phyloP scores from a whole-genome alignment of 92 coral and sea anemone species.

The Siderastrea siderea region DNA sequence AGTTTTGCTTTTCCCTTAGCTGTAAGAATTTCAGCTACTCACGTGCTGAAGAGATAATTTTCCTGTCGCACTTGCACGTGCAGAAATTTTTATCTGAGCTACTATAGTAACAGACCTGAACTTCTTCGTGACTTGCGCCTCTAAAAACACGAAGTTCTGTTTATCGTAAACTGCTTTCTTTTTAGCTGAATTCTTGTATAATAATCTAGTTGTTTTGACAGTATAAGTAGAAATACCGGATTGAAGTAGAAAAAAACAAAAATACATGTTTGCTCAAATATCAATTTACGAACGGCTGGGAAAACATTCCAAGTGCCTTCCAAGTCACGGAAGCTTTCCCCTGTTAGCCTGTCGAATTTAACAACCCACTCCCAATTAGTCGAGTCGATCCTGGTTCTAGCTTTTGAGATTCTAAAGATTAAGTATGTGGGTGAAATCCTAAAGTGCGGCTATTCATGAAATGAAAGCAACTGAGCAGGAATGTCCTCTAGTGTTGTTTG shows the following conservation, averaged over 20 bases:
- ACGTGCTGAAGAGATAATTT: not conserved
- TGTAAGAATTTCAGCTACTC: not conserved
- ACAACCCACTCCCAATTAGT: too few relatives aligned
- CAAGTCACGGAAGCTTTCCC: not conserved
- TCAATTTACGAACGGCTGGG: not conserved
- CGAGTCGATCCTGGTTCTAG: not conserved
- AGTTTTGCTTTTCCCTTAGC: not conserved
- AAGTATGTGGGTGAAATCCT: too few relatives aligned
- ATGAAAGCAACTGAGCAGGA: not conserved
- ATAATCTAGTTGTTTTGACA: not conserved
- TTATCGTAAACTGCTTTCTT: not conserved
- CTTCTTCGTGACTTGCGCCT: not conserved
- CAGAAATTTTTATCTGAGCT: not conserved
- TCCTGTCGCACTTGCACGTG: not conserved
- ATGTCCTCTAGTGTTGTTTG: not conserved
- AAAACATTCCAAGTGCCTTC: slow-evolving; percentile 9
- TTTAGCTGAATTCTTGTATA: not conserved
- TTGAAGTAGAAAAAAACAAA: not conserved
- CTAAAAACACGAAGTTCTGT: not conserved
- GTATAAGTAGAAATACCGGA: not conserved
- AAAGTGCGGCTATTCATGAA: too few relatives aligned
- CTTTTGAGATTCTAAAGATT: not conserved
- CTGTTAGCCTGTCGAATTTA: not conserved
- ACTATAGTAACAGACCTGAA: not conserved
- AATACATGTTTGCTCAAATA: not conserved